Conservation (phyloP, 2,888 invertebrate species). For the Pollenia labialis region DNA sequence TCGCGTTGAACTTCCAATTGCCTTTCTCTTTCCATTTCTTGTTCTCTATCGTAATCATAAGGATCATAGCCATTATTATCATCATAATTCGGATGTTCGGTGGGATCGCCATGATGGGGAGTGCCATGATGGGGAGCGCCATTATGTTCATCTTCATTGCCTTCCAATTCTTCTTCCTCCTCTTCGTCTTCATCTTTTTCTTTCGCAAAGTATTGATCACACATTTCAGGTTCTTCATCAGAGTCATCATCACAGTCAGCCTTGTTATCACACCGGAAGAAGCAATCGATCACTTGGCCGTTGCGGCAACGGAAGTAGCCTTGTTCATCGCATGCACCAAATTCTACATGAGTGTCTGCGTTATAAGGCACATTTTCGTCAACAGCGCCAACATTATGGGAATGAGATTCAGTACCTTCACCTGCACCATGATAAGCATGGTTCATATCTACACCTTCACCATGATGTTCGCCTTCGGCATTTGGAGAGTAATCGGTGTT, state of each 20-base stretch:
- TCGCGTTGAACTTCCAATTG: conserved; percentile 56
- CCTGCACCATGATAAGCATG: conserved; percentile 41
- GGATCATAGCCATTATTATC: conserved; percentile 45
- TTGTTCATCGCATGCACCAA: conserved; percentile 67
- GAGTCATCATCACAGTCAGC: conserved; percentile 54
- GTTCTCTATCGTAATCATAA: conserved; percentile 52
- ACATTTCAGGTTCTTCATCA: conserved; percentile 55
- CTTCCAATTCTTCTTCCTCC: conserved; percentile 18
- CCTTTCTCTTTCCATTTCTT: conserved; percentile 52
- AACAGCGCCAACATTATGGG: neutral
- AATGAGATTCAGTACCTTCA: conserved; percentile 31
- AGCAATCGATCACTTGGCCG: conserved; percentile 86
- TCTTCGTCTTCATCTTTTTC: conserved; percentile 24
- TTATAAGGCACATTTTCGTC: conserved; percentile 4
- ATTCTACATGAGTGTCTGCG: neutral
- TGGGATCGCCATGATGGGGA: conserved; percentile 16
- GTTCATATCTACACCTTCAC: conserved; percentile 46
- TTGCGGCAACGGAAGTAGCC: conserved; percentile 88
- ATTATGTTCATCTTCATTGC: conserved; percentile 23
- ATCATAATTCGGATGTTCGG: conserved; percentile 31
- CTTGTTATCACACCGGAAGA: conserved; percentile 50
- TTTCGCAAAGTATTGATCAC: conserved; percentile 38
- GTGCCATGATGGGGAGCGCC: neutral
- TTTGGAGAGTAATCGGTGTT: conserved; percentile 46
- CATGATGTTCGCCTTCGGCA: conserved; percentile 40